Evolutionary conservation across 2,888 invertebrate genomes (phyloP), one percentile per base, ranked within the genome.

Genomic region (Zaprionus lineosus): DNA sequence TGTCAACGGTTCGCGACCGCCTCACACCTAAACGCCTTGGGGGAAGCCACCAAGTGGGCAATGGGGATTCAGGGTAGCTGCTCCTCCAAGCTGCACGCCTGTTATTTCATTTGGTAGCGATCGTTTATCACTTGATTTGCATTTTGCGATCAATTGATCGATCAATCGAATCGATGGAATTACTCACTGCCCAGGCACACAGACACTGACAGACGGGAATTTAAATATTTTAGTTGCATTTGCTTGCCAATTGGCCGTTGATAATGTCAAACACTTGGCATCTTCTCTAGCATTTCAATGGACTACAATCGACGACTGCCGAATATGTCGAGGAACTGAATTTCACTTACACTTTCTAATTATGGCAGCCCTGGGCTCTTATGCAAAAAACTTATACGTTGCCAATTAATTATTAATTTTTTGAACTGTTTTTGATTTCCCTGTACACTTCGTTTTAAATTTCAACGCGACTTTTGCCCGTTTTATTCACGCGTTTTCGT

Each of bases 51-150:
- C 41, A 26, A 52, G 47, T 62, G 75, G 50, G 41, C 26, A 47
- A 36, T 67, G 50, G 51, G 65, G 52, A 51, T 43, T 63, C 43
- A 43, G 61, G 65, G 37, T 66, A 43, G 59, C 67, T 62, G 59
- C 44, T 79, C 53, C 62, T 72, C 65, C 65, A 53, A 56, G 79
- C 87, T 87, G 88, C 33, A 74, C 78, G 86, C 88, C 86, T 86
- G 86, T 79, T 87, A 81, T 71, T 81, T 87, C 67, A 72, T 74
- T 86, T 84, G 72, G 63, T 72, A 70, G 70, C 84, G 86, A 87
- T 86, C 81, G 83, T 84, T 87, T 87, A 88, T 87, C 84, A 86
- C 78, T 88, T 79, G 71, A 84, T 83, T 84, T 87, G 83, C 81
- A 79, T 77, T 68, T 61, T 47, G 55, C 53, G 53, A 47, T 69